Base-by-base conservation (phyloP, 2,888 invertebrate species). In the Atethmia centrago region DNA sequence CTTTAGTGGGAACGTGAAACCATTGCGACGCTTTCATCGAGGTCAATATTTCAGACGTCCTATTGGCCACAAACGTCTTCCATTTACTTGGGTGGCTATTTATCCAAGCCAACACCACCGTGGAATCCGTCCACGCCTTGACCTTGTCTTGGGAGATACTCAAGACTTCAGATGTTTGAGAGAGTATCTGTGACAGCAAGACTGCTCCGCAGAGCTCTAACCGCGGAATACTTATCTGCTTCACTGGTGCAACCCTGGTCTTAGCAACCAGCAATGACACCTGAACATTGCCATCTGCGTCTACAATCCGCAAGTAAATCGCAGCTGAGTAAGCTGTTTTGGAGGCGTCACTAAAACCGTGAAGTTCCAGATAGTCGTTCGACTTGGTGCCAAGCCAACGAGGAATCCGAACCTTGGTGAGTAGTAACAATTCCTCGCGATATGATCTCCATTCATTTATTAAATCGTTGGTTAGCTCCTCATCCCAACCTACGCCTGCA, bases 241-340 rank as follows among this genome's bases (percentile, higher is more conserved):
- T 65, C 16, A 65, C 40, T 25, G 65, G 65, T 25, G 51, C 65
- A 31, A 64, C 65, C 16, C 65, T 65, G 16, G 51, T 65, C 40
- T 55, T 66, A 16, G 66, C 66, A 55, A 66, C 53, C 21, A 66
- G 42, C 28, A 66, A 55, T 28, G 66, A 66, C 3, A 66, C 55
- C 2, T 28, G 40, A 42, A 66, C 28, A 3, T 66, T 28, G 42
- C 42, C 28, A 9, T 51, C 40, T 19, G 51, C 16, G 28, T 56
- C 56, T 28, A 28, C 19, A 19, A 28, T 56, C 4, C 56, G 56
- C 19, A 56, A 56, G 28, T 63, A 63, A 28, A 47, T 21, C 28
- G 5, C 49, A 14, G 63, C 63, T 47, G 63, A 31, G 63, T 64
- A 64, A 3, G 63, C 36, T 21, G 64, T 36, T 51, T 64, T 49